A percentile compares a stretch with the other conserved stretches of the same genome.
Conservation (phyloP, 2,797 vertebrate species). For the Ataeniobius toweri region DNA sequence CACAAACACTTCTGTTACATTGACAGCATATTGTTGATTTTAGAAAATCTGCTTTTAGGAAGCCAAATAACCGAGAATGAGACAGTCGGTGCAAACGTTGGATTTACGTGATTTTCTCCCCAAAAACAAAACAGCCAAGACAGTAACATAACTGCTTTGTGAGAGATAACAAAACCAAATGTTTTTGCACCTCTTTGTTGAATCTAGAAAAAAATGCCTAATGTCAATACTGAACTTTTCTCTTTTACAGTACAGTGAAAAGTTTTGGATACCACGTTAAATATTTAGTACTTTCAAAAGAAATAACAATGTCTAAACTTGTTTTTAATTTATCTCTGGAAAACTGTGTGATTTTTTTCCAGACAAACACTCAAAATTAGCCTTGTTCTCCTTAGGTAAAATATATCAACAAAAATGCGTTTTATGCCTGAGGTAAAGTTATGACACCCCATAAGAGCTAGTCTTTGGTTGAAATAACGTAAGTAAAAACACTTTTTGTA, state of each 20-base stretch:
- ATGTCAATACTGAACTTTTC: neutral
- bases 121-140: neutral
- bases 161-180: neutral
- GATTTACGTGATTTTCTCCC: neutral
- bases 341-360: neutral
- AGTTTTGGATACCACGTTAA: neutral
- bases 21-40: conserved; percentile 21
- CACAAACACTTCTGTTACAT: conserved; percentile 7
- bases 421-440: no score
- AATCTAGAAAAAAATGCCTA: neutral
- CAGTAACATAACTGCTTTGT: neutral
- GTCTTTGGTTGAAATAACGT: no score
- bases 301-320: neutral
- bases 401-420: neutral
- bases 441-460: no score
- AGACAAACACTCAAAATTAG: no score
- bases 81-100: neutral
- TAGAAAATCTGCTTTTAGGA: conserved; percentile 15
- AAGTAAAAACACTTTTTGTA: no score
- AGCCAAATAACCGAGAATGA: neutral
- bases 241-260: neutral
- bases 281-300: neutral
- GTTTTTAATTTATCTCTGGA: neutral
- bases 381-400: neutral
- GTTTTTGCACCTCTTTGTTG: neutral